A percentile compares a stretch with the other conserved stretches of the same genome.
Evolutionary conservation across 2,113 vertebrate genomes (phyloP).

Genomic region (Syngnathoides biaculeatus): DNA sequence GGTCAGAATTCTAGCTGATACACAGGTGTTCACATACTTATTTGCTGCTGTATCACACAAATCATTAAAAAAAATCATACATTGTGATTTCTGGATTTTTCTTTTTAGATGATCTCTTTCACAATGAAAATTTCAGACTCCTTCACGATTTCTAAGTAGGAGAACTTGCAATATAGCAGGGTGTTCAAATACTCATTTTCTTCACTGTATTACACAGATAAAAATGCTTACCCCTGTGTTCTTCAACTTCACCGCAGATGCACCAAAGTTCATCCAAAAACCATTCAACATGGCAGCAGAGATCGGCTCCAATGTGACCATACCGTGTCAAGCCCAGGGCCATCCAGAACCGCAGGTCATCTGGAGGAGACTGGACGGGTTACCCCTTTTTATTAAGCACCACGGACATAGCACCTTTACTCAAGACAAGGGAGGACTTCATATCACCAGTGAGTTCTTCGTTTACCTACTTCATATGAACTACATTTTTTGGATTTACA

Average conservation of each 20-base stretch:
- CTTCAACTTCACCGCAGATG: slow-evolving; percentile 62
- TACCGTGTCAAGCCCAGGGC: slow-evolving; percentile 80
- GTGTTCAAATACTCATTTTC: too few relatives aligned
- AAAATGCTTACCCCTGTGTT: slow-evolving; percentile 6
- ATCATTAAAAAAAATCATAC: too few relatives aligned
- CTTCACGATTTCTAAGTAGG: too few relatives aligned
- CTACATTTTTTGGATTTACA: neutral
- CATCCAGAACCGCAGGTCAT: slow-evolving; percentile 84
- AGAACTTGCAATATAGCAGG: too few relatives aligned
- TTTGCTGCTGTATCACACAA: too few relatives aligned
- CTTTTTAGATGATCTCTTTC: too few relatives aligned
- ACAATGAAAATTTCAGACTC: too few relatives aligned
- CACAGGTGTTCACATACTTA: too few relatives aligned
- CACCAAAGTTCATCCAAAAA: slow-evolving; percentile 81
- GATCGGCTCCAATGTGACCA: slow-evolving; percentile 84
- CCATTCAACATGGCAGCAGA: slow-evolving; percentile 78
- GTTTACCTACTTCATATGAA: neutral
- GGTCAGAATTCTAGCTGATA: too few relatives aligned
- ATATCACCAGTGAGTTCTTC: slow-evolving; percentile 76
- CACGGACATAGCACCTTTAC: slow-evolving; percentile 70
- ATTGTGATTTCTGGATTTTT: too few relatives aligned
- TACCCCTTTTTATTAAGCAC: slow-evolving; percentile 72
- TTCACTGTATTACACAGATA: slow-evolving; percentile 9
- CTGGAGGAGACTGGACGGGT: slow-evolving; percentile 80
- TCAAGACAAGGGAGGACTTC: slow-evolving; percentile 77